Evolutionary conservation across 2,888 invertebrate genomes (phyloP).

Genomic region (Auanema sp.): DNA sequence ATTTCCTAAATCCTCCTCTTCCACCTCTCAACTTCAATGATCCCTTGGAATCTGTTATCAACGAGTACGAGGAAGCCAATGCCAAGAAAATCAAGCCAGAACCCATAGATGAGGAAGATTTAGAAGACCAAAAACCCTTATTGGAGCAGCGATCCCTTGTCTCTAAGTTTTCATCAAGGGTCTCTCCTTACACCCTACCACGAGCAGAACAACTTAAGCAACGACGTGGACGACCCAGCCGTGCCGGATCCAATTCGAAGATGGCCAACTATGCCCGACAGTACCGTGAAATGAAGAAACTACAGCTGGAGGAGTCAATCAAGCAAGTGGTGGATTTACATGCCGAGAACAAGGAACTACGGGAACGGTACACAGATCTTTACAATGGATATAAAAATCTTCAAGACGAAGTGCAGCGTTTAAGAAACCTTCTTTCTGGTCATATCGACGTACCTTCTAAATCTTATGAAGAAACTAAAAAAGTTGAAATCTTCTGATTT

Average conservation of each 20-base stretch:
- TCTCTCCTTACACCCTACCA: no score
- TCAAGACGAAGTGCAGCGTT: no score
- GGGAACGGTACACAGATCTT: neutral
- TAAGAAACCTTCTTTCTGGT: no score
- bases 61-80: neutral
- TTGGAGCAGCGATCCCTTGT: no score
- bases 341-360: conserved; percentile 12
- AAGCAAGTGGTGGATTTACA: conserved; percentile 6
- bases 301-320: conserved; percentile 8
- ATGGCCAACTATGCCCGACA: conserved; percentile 30
- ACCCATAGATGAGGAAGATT: conserved; percentile 8
- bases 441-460: no score
- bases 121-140: no score
- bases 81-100: neutral
- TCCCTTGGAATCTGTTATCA: neutral
- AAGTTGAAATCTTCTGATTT: no score
- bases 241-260: conserved; percentile 23
- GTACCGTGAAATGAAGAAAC: conserved; percentile 34
- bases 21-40: neutral
- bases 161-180: no score
- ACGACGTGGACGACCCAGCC: conserved; percentile 23
- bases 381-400: no score
- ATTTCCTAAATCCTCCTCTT: neutral
- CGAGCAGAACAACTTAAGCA: no score
- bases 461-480: no score